These are phyloP conservation scores for Columba janthina DNA, from an alignment of 2,113 vertebrate genomes.

Conservation along the genomic window DNA sequence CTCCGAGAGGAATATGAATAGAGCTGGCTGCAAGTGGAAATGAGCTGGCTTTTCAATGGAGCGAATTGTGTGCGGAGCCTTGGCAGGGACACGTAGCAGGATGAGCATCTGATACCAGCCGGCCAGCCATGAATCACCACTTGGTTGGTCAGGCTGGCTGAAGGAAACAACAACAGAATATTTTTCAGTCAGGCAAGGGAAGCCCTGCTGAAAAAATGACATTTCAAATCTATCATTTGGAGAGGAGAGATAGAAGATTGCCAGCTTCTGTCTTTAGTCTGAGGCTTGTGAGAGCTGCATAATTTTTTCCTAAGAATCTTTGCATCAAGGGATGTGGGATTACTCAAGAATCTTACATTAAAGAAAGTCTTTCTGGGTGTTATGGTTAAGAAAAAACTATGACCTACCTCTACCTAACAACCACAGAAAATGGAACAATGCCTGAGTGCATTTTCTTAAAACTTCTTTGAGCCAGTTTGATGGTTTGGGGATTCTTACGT, in stretches of 20 bases:
- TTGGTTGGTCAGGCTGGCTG: constrained; percentile 12
- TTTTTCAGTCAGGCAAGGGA: constrained; percentile 7
- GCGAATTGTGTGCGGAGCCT: background rate
- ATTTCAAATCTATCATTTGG: background rate
- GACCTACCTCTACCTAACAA: background rate
- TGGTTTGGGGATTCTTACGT: background rate
- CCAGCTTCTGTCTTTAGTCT: background rate
- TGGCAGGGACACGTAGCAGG: constrained; percentile 24
- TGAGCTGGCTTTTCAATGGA: constrained; percentile 37
- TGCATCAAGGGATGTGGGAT: background rate
- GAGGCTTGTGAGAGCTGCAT: rapidly evolving
- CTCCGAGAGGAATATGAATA: constrained; percentile 55
- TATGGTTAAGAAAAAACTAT: background rate
- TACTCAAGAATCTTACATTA: background rate
- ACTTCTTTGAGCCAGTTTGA: background rate
- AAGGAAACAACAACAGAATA: background rate
- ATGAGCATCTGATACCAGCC: constrained; percentile 15
- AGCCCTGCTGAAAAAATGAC: constrained; percentile 7
- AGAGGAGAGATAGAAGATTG: background rate
- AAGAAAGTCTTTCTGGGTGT: background rate
- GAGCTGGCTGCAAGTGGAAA: constrained; percentile 51
- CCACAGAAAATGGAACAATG: background rate
- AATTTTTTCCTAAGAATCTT: background rate
- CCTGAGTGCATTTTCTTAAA: background rate
- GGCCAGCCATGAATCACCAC: background rate